Evolutionary conservation across 2,113 vertebrate genomes (phyloP).

Genomic region (Craseonycteris thonglongyai): DNA sequence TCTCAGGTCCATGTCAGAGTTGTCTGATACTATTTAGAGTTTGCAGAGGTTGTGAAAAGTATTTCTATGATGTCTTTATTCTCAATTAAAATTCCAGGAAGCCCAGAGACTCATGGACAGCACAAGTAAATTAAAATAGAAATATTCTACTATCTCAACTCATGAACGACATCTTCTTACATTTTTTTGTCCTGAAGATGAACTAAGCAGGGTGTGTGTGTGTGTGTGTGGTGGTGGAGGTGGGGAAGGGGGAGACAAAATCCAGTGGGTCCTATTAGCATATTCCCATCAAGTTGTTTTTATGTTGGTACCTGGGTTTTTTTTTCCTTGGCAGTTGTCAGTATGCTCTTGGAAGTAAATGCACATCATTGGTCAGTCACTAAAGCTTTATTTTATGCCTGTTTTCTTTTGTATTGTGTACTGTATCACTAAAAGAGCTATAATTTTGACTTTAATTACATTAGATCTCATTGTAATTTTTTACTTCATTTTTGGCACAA

Average conservation of each 20-base stretch:
- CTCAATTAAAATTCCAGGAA: not conserved
- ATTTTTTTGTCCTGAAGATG: not conserved
- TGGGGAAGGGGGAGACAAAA: not conserved
- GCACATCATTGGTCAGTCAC: too few species aligned
- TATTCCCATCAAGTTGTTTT: not conserved
- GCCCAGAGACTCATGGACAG: not conserved
- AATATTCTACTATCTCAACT: not conserved
- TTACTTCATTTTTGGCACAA: not conserved
- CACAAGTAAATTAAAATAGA: not conserved
- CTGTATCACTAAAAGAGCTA: not conserved
- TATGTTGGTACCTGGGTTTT: not conserved
- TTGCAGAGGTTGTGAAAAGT: not conserved
- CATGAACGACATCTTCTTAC: not conserved
- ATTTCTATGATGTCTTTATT: not conserved
- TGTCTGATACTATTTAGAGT: not conserved
- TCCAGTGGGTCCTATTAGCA: not conserved
- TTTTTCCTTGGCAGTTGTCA: not conserved
- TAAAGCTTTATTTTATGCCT: not conserved
- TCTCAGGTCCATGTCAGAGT: not conserved
- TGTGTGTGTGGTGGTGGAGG: too few species aligned
- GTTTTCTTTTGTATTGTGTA: not conserved
- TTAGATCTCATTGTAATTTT: not conserved
- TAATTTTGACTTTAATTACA: conserved; percentile 24
- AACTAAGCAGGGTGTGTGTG: not conserved
- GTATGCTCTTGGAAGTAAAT: not conserved